Percentiles rank a stretch among this genome's conserved stretches.
phyloP scores from a whole-genome alignment of 1,140 invertebrate genomes.

The Diorhabda carinulata region DNA sequence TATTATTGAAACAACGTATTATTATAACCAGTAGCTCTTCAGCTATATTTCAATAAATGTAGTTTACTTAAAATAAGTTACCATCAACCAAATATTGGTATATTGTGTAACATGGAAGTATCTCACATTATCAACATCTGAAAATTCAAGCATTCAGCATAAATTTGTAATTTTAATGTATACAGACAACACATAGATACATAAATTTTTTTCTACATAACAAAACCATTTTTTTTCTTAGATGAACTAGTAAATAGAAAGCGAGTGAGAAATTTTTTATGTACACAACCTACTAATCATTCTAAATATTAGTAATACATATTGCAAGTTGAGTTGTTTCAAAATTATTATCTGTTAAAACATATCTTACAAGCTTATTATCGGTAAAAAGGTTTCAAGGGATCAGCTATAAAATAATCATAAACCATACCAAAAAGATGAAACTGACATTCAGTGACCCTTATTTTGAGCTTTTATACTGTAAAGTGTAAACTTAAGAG shows the following conservation, averaged over 20 bases:
- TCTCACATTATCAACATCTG: slow-evolving; percentile 7
- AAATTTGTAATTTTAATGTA: neutral
- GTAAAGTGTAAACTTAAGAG: too few species aligned
- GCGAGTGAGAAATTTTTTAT: slow-evolving; percentile 3
- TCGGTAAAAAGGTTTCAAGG: too few species aligned
- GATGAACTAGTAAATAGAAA: slow-evolving; percentile 5
- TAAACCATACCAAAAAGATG: too few species aligned
- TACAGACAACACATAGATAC: neutral
- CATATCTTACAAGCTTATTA: too few species aligned
- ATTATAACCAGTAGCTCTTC: neutral
- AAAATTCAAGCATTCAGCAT: slow-evolving; percentile 1
- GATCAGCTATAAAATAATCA: too few species aligned
- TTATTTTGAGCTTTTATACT: too few species aligned
- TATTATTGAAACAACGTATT: neutral
- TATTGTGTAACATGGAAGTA: neutral
- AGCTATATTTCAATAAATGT: neutral
- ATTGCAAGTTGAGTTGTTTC: slow-evolving; percentile 21
- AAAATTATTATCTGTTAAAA: too few species aligned
- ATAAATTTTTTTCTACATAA: slow-evolving; percentile 9
- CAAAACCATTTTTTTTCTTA: slow-evolving; percentile 4
- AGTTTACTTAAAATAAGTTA: neutral
- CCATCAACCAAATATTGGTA: neutral
- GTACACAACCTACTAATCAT: slow-evolving; percentile 23
- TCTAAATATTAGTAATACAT: slow-evolving; percentile 35
- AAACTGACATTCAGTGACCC: too few species aligned